Base-by-base conservation (phyloP, 2,797 vertebrate species). In the Gouania willdenowi region DNA sequence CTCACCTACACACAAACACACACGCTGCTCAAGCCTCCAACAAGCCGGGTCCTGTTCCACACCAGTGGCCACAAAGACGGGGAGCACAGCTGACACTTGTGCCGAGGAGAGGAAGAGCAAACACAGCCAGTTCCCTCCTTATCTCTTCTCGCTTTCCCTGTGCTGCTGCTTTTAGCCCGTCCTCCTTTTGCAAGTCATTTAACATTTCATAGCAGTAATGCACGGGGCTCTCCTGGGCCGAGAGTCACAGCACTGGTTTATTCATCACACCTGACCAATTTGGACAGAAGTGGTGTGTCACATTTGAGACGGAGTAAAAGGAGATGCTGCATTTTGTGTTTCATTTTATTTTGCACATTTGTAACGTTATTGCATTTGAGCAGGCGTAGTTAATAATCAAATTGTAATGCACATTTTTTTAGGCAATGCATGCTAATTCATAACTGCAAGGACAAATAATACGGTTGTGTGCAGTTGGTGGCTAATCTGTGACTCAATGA, bases 201-300 rank as follows among this genome's bases (percentile, higher is more conserved):
- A 84, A 84, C 82, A 83, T 87, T 85, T 86, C 68, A 80, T 81
- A 75, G 55, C 66, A 51, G 79, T 80, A 85, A 86, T 83, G 84
- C 74, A 70, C 28, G 57, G 53, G 19, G 50, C 57, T 59, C 66
- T 75, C 49, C 50, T 58, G 39, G 39, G 64, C 42, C 35, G 22
- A 21, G 56, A 78, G 71, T 75, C 69, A 53, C 52, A 44, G 48
- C 69, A 49, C 69, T 86, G 64, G 79, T 75, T 88, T 80, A 83
- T 86, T 86, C 64, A 85, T 86, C 40, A 71, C 39, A 55, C 49
- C 70, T 29, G 56, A 63, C 56, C 57, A 59, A 68, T 57, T 61
- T 47, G 51, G 62, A 51, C 37, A 21, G 31, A 73, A 56, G 40
- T 54, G 22, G 63, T 59, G 11, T 47, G 32, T 55, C 59, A 32